Conservation (phyloP, 2,797 vertebrate genomes). For the Tokudaia muenninki region DNA sequence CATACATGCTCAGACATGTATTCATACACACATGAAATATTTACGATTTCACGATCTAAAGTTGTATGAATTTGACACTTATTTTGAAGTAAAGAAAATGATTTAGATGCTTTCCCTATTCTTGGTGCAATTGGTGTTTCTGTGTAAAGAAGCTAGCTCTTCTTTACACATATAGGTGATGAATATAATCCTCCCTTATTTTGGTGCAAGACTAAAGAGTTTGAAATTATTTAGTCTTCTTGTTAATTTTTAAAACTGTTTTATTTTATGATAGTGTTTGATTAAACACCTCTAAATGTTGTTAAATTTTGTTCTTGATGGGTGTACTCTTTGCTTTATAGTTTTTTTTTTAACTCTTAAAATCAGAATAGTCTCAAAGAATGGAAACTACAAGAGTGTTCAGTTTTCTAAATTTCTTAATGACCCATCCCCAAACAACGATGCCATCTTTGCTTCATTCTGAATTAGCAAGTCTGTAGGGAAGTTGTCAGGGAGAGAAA, state of each 20-base stretch:
- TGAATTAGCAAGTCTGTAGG: conserved; percentile 11
- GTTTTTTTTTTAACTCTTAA: background rate
- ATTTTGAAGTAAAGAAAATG: conserved; percentile 65
- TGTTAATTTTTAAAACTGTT: conserved; percentile 11
- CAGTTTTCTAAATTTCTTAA: background rate
- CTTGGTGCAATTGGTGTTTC: conserved; percentile 64
- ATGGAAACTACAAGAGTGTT: background rate
- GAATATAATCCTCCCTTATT: background rate
- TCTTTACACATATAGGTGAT: conserved; percentile 78
- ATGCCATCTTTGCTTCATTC: background rate
- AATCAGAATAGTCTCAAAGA: background rate
- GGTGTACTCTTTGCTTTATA: background rate
- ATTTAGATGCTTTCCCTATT: conserved; percentile 62
- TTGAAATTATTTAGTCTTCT: background rate
- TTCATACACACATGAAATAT: conserved; percentile 56
- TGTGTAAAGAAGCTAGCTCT: conserved; percentile 31
- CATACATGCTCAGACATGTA: background rate
- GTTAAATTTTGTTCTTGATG: background rate
- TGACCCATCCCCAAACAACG: no score
- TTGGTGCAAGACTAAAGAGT: conserved; percentile 76
- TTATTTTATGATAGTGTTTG: conserved; percentile 8
- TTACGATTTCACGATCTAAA: conserved; percentile 74
- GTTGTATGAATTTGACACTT: conserved; percentile 74
- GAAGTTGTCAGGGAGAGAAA: background rate
- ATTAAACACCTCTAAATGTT: background rate